Conservation (phyloP, 2,888 invertebrate species). For the Bombylius discolor region DNA sequence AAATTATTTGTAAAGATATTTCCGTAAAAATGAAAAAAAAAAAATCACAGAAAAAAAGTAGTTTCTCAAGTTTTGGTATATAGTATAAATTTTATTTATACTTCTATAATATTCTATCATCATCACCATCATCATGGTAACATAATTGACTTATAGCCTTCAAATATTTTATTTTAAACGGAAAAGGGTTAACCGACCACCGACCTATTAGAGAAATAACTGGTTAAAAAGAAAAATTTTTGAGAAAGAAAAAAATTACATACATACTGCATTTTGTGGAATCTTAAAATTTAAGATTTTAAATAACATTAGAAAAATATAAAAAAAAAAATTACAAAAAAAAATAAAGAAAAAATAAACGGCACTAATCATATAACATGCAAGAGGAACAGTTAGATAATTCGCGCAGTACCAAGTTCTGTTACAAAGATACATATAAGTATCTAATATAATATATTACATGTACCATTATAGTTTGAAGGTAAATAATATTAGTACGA, state of each 20-base stretch:
- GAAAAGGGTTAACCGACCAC: constrained; percentile 1
- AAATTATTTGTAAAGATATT: not conserved
- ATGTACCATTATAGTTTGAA: no score
- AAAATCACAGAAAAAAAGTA: not conserved
- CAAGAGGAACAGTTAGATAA: constrained; percentile 11
- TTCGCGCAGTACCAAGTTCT: not conserved
- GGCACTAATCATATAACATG: constrained; percentile 13
- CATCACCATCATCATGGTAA: not conserved
- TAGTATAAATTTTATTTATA: not conserved
- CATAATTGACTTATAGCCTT: not conserved
- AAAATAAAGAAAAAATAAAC: constrained; percentile 6
- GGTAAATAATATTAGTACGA: no score
- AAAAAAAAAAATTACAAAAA: no score
- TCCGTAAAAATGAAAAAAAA: not conserved
- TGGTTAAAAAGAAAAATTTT: not conserved
- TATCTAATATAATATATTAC: no score
- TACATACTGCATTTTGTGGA: no score
- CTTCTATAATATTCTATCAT: not conserved
- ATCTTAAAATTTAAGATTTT: no score
- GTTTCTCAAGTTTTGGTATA: not conserved
- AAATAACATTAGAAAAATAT: no score
- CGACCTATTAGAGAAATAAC: not conserved
- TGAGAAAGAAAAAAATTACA: no score
- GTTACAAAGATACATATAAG: no score
- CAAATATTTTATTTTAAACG: not conserved